Conservation (phyloP, 2,113 vertebrate genomes). For the Zosterops hypoxanthus region DNA sequence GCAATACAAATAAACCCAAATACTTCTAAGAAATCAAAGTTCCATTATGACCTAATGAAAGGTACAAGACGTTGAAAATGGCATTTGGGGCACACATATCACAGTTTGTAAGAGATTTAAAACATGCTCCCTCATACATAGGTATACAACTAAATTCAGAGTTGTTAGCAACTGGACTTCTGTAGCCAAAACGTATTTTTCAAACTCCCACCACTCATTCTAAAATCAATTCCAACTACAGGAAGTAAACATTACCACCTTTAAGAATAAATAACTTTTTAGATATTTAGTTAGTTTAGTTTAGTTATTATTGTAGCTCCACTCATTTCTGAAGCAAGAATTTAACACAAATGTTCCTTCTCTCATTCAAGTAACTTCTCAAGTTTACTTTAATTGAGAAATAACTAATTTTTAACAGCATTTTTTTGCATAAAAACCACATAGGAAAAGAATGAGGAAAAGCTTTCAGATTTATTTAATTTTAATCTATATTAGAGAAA, state of each 20-base stretch:
- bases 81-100: background rate
- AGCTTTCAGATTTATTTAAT: background rate
- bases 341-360: background rate
- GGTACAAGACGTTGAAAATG: background rate
- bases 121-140: background rate
- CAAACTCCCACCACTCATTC: background rate
- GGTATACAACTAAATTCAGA: background rate
- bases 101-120: background rate
- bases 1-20: background rate
- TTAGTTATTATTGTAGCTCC: background rate
- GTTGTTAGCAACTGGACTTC: background rate
- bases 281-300: background rate
- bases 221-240: background rate
- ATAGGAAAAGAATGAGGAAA: background rate
- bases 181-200: background rate
- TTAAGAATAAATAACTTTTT: background rate
- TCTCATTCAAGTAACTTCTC: background rate
- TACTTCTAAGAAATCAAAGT: background rate
- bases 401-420: background rate
- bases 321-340: background rate
- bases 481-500: background rate
- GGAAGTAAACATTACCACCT: background rate
- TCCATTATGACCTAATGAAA: background rate
- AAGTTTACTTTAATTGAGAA: background rate
- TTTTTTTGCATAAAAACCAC: background rate